phyloP scores from a whole-genome alignment of 1,140 invertebrate species.

The Mamestra configurata region DNA sequence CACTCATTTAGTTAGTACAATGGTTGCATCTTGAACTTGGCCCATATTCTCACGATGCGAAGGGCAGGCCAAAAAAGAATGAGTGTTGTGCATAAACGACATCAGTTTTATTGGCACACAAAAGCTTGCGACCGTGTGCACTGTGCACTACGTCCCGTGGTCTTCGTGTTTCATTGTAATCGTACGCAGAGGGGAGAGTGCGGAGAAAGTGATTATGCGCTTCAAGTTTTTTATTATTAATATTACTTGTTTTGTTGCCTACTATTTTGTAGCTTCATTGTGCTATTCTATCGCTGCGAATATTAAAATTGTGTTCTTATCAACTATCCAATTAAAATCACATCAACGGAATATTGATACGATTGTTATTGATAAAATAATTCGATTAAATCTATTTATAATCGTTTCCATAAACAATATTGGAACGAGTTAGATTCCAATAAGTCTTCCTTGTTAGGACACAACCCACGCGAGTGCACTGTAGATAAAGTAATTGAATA shows the following conservation, averaged over 20 bases:
- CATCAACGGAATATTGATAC: too few relatives aligned
- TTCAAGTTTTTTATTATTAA: constrained; percentile 12
- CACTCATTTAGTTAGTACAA: constrained; percentile 56
- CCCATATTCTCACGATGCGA: constrained; percentile 78
- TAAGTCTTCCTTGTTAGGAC: constrained; percentile 16
- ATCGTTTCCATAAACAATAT: not conserved
- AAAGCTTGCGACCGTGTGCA: constrained; percentile 51
- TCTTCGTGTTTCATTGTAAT: not conserved
- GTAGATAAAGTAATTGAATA: constrained; percentile 34
- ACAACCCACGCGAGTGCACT: not conserved
- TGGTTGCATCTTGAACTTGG: constrained; percentile 77
- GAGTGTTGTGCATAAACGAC: constrained; percentile 68
- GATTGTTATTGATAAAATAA: too few relatives aligned
- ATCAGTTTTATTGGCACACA: constrained; percentile 67
- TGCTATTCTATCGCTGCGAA: not conserved
- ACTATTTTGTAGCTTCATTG: not conserved
- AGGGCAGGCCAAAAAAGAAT: constrained; percentile 68
- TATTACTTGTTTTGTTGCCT: not conserved
- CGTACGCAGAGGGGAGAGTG: not conserved
- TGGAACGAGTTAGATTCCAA: constrained; percentile 8
- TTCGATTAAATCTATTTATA: not conserved
- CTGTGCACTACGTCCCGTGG: constrained; percentile 1
- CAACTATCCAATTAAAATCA: not conserved
- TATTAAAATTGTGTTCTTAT: not conserved
- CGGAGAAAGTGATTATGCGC: constrained; percentile 7